Evolutionary conservation across 2,797 vertebrate species (phyloP).

Genomic region (Masticophis lateralis): DNA sequence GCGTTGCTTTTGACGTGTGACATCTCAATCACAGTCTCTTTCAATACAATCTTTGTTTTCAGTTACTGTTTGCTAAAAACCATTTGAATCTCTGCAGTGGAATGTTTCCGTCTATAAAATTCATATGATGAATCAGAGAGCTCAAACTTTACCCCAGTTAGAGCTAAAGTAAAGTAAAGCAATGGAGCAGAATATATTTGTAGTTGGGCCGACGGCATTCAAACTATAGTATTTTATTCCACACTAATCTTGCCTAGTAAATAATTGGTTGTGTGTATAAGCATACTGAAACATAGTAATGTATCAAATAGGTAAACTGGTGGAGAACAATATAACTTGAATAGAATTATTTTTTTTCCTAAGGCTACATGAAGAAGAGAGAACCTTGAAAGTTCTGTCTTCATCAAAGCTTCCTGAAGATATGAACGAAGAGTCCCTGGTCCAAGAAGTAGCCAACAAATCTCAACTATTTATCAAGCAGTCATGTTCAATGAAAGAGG

Average conservation of each 20-base stretch:
- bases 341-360: conserved; percentile 1
- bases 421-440: conserved; percentile 51
- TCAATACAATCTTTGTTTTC: background rate
- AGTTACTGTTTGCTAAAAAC: background rate
- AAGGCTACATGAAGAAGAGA: conserved; percentile 97
- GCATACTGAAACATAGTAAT: background rate
- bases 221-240: background rate
- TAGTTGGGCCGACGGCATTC: background rate
- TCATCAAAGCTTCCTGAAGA: conserved; percentile 53
- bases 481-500: conserved; percentile 53
- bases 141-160: background rate
- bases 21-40: background rate
- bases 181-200: background rate
- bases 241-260: background rate
- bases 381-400: conserved; percentile 79
- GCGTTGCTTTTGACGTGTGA: background rate
- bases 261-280: background rate
- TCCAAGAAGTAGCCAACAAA: conserved; percentile 54
- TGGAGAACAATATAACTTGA: background rate
- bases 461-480: conserved; percentile 58
- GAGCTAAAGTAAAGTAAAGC: background rate
- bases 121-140: background rate
- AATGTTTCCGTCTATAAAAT: background rate
- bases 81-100: background rate
- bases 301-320: background rate